Percentiles rank a stretch among this genome's conserved stretches.
Evolutionary conservation across 1,140 invertebrate genomes (phyloP).

Genomic region (Leptestheria dahalacensis): DNA sequence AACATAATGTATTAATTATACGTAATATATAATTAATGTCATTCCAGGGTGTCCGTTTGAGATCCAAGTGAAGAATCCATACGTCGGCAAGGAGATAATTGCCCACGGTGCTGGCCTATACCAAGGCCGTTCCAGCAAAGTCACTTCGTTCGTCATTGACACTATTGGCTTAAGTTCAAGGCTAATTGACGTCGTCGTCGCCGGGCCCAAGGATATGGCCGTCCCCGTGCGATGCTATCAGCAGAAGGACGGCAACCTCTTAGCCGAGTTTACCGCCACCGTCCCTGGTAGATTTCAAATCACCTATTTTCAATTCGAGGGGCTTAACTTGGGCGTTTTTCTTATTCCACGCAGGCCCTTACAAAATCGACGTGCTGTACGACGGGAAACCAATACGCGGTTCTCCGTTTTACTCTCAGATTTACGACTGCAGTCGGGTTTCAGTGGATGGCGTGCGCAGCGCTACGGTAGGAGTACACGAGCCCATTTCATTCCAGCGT

Average conservation of each 20-base stretch:
- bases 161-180: constrained; percentile 65
- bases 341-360: constrained; percentile 37
- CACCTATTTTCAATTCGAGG: background rate
- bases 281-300: constrained; percentile 22
- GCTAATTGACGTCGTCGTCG: constrained; percentile 79
- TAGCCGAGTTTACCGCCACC: constrained; percentile 80
- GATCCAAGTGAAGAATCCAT: constrained; percentile 37
- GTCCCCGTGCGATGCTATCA: constrained; percentile 88
- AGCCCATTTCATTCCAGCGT: constrained; percentile 69
- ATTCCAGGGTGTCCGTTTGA: constrained; percentile 34
- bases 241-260: constrained; percentile 80
- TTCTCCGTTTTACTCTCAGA: constrained; percentile 89
- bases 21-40: background rate
- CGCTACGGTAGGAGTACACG: constrained; percentile 55
- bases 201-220: constrained; percentile 72
- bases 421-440: constrained; percentile 72
- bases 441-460: constrained; percentile 26
- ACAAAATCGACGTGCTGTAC: constrained; percentile 77
- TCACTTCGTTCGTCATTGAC: constrained; percentile 75
- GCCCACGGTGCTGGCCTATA: constrained; percentile 65
- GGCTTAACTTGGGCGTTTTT: constrained; percentile 1
- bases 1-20: too few relatives aligned
- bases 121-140: constrained; percentile 58
- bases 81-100: constrained; percentile 53
- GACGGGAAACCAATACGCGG: constrained; percentile 79